A percentile compares a stretch with the other conserved stretches of the same genome.
These are phyloP conservation scores for Mystacornis crossleyi DNA, from an alignment of 2,113 vertebrate species.

Conservation along the genomic window DNA sequence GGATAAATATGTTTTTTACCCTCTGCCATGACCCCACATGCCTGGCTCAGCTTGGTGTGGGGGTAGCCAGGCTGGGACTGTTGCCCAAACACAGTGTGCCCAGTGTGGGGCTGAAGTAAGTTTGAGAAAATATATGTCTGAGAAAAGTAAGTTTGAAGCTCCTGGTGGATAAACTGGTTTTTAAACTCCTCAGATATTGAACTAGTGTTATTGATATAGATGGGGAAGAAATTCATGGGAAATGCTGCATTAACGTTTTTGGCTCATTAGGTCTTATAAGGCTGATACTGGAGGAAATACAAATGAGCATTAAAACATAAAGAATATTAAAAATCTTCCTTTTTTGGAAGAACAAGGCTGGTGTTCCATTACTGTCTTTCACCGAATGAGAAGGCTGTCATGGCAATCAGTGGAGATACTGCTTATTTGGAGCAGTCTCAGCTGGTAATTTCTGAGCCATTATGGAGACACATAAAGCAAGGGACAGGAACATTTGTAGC, in stretches of 20 bases:
- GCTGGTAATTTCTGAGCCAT: background rate
- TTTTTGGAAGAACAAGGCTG: background rate
- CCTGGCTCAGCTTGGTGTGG: background rate
- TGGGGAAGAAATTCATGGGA: background rate
- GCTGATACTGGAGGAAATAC: background rate
- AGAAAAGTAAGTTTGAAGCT: background rate
- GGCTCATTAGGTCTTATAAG: background rate
- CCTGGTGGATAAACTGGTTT: background rate
- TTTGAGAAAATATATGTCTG: background rate
- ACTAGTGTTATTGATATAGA: background rate
- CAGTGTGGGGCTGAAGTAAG: background rate
- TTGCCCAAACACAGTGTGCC: background rate
- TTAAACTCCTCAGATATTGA: background rate
- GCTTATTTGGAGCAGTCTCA: background rate
- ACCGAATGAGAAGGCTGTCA: background rate
- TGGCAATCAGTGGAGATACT: background rate
- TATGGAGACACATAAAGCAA: background rate
- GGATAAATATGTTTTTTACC: background rate
- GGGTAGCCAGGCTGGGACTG: background rate
- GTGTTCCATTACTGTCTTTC: background rate
- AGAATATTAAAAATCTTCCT: background rate
- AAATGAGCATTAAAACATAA: background rate
- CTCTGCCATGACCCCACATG: rapidly evolving
- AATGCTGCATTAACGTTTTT: background rate
- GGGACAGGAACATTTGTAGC: background rate